Evolutionary conservation across 2,113 vertebrate genomes (phyloP).

Genomic region (Amia ocellicauda): DNA sequence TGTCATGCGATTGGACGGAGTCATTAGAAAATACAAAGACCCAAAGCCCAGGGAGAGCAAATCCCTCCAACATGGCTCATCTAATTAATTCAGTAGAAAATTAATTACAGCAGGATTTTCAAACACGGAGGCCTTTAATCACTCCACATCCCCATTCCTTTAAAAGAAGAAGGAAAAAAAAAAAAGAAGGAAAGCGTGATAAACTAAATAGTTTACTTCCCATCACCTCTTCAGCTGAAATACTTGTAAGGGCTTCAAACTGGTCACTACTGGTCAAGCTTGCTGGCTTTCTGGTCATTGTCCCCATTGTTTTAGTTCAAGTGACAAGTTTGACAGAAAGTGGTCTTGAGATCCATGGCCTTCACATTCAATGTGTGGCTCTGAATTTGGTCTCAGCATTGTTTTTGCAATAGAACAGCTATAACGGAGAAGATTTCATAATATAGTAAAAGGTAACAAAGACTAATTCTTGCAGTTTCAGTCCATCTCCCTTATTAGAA

Average conservation of each 20-base stretch:
- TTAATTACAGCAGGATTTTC: conserved; percentile 73
- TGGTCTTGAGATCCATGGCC: too few species aligned
- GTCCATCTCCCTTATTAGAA: too few species aligned
- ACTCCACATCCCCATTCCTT: conserved; percentile 24
- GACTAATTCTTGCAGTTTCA: too few species aligned
- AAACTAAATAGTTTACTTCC: conserved; percentile 20
- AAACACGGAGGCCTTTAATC: conserved; percentile 30
- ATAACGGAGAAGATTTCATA: too few species aligned
- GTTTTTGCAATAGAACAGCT: too few species aligned
- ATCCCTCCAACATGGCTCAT: conserved; percentile 45
- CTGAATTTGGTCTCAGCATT: too few species aligned
- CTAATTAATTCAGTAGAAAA: conserved; percentile 84
- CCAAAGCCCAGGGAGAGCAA: conserved; percentile 24
- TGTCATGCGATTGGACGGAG: conserved; percentile 41
- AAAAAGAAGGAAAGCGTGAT: background rate
- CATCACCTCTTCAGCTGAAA: conserved; percentile 11
- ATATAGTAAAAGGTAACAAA: too few species aligned
- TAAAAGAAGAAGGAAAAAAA: conserved; percentile 19
- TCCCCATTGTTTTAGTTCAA: too few species aligned
- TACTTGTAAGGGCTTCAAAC: background rate
- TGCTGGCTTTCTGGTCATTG: background rate
- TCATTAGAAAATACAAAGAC: conserved; percentile 38
- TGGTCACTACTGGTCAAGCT: background rate
- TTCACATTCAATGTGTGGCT: too few species aligned
- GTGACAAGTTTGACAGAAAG: too few species aligned